Base-by-base conservation (phyloP, 2,113 vertebrate species). In the Triplophysa rosa region DNA sequence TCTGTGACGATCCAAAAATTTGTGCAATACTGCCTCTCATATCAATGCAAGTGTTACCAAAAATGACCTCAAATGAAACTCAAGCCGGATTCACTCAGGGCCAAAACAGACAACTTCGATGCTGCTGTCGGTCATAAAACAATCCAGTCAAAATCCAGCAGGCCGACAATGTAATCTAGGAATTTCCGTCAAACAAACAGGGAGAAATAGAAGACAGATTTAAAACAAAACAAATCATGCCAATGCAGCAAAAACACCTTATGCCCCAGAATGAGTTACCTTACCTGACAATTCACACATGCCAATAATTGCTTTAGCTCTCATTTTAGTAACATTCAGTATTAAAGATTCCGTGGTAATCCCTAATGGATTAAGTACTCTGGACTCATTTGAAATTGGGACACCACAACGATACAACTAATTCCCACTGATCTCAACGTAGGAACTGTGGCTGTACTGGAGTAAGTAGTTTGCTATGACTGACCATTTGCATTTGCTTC, bases 341-440 rank as follows among this genome's bases (percentile, higher is more conserved):
- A 26, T 79, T 42, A 42, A 76, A 72, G 61, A 77, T 42, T 71
- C 29, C 19, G 68, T 58, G 33, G 42, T 83, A 76, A 86, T 84
- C 78, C 66, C 59, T 76, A 67, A 26, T 37, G 69, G 58, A 73
- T 78, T 68, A 80, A 61, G 13, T 29, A 37, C 6, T 61, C 40
- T 78, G 63, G 21, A 47, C 54, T 79, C n/a, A 24, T 58, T 47
- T 40, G 23, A 81, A 84, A 82, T 74, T 80, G 77, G 82, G 67
- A 58, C 84, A 82, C 54, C 9, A 62, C 74, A 68, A 71, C 42
- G 11, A 59, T 65, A 78, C 68, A 68, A 64, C 33, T 68, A 67
- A 73, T 62, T 82, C 56, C 58, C 67, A 62, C 58, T 58, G 58
- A 70, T 74, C 68, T 29, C 26, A 10, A 7, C 23, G 63, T 23